Conservation (phyloP, 2,888 invertebrate species). For the Leistus spinibarbis region DNA sequence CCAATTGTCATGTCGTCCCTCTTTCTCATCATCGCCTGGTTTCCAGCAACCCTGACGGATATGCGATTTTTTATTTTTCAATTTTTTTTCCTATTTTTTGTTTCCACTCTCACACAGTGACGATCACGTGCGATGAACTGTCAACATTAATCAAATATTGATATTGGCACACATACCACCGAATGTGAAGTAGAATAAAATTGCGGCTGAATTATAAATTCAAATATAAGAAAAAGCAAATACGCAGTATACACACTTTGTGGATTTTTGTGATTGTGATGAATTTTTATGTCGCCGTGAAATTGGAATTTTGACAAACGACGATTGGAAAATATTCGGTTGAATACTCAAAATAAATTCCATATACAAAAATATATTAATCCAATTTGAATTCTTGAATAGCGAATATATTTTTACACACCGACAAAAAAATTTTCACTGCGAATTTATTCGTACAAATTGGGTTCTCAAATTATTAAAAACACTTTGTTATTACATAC, state of each 20-base stretch:
- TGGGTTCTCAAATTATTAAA: too few species aligned
- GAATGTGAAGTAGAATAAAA: too few species aligned
- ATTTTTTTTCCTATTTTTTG: conserved; percentile 5
- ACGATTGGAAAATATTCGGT: background rate
- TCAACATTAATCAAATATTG: conserved; percentile 12
- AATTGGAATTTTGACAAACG: background rate
- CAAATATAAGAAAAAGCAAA: conserved; percentile 14
- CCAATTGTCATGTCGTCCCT: conserved; percentile 23
- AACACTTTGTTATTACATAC: too few species aligned
- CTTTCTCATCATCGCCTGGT: conserved; percentile 4
- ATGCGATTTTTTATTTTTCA: conserved; percentile 10
- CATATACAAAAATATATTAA: background rate
- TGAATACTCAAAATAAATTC: background rate
- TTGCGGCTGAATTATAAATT: conserved; percentile 11
- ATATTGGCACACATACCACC: conserved; percentile 2
- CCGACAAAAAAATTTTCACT: too few species aligned
- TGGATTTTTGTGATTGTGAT: background rate
- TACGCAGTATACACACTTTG: background rate
- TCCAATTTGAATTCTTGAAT: too few species aligned
- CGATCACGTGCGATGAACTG: background rate
- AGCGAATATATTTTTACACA: too few species aligned
- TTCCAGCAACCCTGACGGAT: background rate
- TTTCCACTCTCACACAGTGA: background rate
- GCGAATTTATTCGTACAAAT: too few species aligned
- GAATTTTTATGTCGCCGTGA: background rate